Conservation (phyloP, 2,113 vertebrate species). For the Alligator mississippiensis region DNA sequence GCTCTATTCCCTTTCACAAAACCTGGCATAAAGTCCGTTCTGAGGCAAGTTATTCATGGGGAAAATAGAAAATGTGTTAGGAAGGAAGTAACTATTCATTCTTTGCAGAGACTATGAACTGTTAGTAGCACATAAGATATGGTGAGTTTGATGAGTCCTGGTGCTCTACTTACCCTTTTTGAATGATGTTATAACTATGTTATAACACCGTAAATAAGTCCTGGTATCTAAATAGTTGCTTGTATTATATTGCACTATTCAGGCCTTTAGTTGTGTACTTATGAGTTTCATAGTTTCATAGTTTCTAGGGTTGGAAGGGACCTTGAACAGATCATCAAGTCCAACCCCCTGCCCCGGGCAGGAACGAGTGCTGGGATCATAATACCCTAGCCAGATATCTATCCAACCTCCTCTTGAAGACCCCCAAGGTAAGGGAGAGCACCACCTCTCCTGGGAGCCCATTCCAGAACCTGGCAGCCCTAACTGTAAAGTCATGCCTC, state of each 20-base stretch:
- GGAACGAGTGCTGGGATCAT: no score
- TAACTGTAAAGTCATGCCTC: no score
- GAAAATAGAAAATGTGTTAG: conserved; percentile 20
- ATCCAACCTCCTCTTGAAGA: no score
- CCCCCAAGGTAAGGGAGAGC: no score
- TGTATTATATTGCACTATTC: background rate
- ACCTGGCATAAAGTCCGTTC: background rate
- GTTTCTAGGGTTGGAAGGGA: no score
- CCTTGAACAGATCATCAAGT: no score
- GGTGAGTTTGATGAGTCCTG: background rate
- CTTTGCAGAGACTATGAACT: background rate
- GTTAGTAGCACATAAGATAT: background rate
- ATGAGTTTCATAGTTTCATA: no score
- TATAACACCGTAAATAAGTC: background rate
- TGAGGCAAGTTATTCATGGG: background rate
- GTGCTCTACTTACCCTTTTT: background rate
- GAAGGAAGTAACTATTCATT: background rate
- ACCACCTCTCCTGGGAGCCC: no score
- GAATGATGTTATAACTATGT: background rate
- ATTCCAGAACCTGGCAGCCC: no score
- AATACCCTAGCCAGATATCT: no score
- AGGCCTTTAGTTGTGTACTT: background rate
- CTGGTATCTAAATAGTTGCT: no score
- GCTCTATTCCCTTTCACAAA: background rate
- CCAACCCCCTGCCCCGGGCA: no score